Conservation (phyloP, 2,113 vertebrate genomes). For the Thamnophis sirtalis region DNA sequence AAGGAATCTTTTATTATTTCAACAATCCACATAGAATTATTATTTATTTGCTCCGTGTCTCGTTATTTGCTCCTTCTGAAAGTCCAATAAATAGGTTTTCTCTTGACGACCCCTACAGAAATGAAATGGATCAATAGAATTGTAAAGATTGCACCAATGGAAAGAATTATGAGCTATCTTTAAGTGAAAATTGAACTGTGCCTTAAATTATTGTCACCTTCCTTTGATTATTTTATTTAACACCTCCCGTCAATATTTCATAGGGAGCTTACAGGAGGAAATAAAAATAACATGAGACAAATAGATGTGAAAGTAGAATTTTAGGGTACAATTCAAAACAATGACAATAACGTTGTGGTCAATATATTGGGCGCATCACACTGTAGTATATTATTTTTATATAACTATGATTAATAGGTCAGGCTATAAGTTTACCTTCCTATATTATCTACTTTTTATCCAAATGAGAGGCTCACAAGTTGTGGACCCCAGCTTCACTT, state of each 20-base stretch:
- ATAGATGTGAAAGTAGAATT: conserved; percentile 17
- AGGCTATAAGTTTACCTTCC: background rate
- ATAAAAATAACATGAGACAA: conserved; percentile 41
- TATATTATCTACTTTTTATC: background rate
- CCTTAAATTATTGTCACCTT: conserved; percentile 66
- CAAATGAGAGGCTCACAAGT: background rate
- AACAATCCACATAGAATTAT: conserved; percentile 58
- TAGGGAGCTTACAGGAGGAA: conserved; percentile 46
- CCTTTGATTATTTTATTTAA: conserved; percentile 80
- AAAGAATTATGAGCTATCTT: conserved; percentile 72
- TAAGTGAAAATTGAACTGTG: conserved; percentile 76
- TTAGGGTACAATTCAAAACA: conserved; percentile 27
- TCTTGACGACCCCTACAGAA: conserved; percentile 66
- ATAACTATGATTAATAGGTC: background rate
- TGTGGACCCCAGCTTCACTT: background rate
- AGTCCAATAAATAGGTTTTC: conserved; percentile 58
- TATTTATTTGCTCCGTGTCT: conserved; percentile 54
- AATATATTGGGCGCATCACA: background rate
- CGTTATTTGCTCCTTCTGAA: conserved; percentile 66
- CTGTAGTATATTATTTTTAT: background rate
- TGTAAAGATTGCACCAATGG: conserved; percentile 63
- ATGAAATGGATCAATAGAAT: conserved; percentile 69
- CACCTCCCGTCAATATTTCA: conserved; percentile 67
- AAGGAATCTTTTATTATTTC: conserved; percentile 19
- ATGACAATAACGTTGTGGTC: conserved; percentile 50